A percentile compares a stretch with the other conserved stretches of the same genome.
Conservation (phyloP, 2,113 vertebrate species). For the Megaleporinus macrocephalus region DNA sequence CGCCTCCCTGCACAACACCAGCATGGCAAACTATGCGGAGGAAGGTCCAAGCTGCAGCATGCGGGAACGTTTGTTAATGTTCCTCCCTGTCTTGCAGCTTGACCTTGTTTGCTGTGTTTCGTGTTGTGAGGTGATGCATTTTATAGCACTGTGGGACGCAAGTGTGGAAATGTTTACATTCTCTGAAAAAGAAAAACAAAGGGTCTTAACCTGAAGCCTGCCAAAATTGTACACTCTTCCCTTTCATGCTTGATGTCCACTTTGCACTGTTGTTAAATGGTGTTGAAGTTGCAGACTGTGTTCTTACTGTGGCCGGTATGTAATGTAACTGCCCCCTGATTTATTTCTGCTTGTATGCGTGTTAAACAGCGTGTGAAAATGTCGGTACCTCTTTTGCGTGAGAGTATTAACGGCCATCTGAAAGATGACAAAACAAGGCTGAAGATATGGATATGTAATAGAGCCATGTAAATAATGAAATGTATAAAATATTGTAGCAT, state of each 20-base stretch:
- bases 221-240: conserved; percentile 63
- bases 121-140: conserved; percentile 31
- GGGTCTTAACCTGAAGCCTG: conserved; percentile 50
- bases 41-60: conserved; percentile 56
- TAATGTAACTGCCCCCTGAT: conserved; percentile 55
- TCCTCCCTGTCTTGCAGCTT: conserved; percentile 15
- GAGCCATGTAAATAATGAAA: conserved; percentile 95
- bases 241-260: conserved; percentile 59
- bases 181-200: conserved; percentile 37
- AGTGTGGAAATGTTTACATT: conserved; percentile 72
- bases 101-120: conserved; percentile 61
- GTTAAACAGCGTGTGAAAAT: conserved; percentile 29
- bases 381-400: conserved; percentile 64
- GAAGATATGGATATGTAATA: conserved; percentile 65
- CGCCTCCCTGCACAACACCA: conserved; percentile 31
- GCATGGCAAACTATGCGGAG: conserved; percentile 66
- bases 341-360: conserved; percentile 60
- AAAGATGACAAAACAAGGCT: conserved; percentile 73
- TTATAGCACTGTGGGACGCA: conserved; percentile 18
- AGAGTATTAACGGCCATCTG: conserved; percentile 70
- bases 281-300: conserved; percentile 62
- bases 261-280: conserved; percentile 74
- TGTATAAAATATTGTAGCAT: conserved; percentile 96
- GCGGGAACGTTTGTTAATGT: conserved; percentile 37
- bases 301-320: conserved; percentile 63